A percentile compares a stretch with the other conserved stretches of the same genome.
Evolutionary conservation across 2,797 vertebrate genomes (phyloP).

Genomic region (Lagodon rhomboides): DNA sequence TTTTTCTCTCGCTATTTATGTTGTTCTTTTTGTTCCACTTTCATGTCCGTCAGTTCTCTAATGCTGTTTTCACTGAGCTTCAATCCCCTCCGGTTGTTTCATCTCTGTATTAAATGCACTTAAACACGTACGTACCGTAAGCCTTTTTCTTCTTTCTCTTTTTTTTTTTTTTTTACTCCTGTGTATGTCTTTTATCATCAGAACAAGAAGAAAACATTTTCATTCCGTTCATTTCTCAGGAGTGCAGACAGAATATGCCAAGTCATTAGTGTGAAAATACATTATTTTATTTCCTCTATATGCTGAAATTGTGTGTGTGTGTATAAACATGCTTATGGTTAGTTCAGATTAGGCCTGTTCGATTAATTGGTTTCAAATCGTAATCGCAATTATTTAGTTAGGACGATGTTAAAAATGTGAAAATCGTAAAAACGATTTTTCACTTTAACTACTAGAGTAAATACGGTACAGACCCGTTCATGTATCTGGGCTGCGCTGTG

Average conservation of each 20-base stretch:
- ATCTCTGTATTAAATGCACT: slow-evolving; percentile 78
- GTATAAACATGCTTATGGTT: background rate
- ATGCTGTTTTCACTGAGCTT: slow-evolving; percentile 45
- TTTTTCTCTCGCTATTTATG: slow-evolving; percentile 74
- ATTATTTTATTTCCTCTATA: slow-evolving; percentile 55
- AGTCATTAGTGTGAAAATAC: slow-evolving; percentile 63
- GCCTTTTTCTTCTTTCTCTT: background rate
- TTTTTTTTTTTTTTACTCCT: background rate
- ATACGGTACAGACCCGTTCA: too few relatives aligned
- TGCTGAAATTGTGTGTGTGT: background rate
- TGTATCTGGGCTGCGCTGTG: too few relatives aligned
- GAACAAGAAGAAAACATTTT: background rate
- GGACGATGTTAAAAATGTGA: too few relatives aligned
- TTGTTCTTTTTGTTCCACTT: slow-evolving; percentile 39
- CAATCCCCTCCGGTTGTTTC: slow-evolving; percentile 41
- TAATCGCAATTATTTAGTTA: too few relatives aligned
- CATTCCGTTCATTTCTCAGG: slow-evolving; percentile 12
- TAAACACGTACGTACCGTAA: slow-evolving; percentile 50
- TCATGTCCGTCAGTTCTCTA: slow-evolving; percentile 35
- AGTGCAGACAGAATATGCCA: slow-evolving; percentile 29
- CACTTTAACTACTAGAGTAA: too few relatives aligned
- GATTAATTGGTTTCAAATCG: too few relatives aligned
- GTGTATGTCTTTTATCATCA: background rate
- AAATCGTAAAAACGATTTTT: too few relatives aligned
- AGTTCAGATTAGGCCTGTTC: too few relatives aligned